Percentiles rank a stretch among this genome's conserved stretches.
These are phyloP conservation scores for Varecia variegata DNA, from an alignment of 2,797 vertebrate species.

Conservation along the genomic window DNA sequence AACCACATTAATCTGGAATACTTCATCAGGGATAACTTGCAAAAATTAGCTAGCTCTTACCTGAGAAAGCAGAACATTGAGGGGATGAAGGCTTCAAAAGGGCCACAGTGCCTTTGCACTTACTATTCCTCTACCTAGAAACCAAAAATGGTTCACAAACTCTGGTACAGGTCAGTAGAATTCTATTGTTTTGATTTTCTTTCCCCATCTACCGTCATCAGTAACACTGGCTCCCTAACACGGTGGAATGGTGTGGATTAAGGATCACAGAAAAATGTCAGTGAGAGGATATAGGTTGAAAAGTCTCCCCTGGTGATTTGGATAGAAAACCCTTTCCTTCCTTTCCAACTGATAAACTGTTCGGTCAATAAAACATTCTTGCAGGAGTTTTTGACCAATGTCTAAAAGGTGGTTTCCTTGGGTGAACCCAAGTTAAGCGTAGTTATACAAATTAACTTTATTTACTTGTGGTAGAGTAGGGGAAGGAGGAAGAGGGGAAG, in stretches of 20 bases:
- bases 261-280: not conserved
- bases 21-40: not conserved
- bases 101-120: not conserved
- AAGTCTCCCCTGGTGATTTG: not conserved
- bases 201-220: not conserved
- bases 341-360: not conserved
- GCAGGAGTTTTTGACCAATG: not conserved
- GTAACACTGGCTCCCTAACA: not conserved
- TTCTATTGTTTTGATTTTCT: not conserved
- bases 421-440: not conserved
- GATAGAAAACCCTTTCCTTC: not conserved
- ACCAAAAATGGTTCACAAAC: not conserved
- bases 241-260: not conserved
- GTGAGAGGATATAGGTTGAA: not conserved
- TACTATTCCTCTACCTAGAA: not conserved
- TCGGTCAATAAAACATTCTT: not conserved
- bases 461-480: not conserved
- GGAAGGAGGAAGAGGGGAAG: accelerated
- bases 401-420: not conserved
- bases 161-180: not conserved
- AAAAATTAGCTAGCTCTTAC: not conserved
- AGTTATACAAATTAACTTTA: not conserved
- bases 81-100: not conserved
- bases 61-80: not conserved
- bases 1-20: not conserved